Evolutionary conservation across 2,113 vertebrate genomes (phyloP), one percentile per base, ranked within the genome.

Genomic region (Hippopotamus amphibius): DNA sequence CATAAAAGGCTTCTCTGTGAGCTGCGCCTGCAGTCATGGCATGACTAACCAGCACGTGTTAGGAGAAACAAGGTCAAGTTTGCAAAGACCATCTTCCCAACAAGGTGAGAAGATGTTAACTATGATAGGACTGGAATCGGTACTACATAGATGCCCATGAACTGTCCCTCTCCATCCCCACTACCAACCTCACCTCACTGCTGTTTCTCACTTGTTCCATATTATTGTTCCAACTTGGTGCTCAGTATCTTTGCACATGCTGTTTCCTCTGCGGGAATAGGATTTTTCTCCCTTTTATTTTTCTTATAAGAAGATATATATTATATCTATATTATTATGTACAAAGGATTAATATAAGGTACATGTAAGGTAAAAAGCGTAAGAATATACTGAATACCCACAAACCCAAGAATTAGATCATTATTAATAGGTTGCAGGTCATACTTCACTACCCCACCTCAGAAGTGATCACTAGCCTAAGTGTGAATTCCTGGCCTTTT

Each of bases 101-200:
- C 24, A 88, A 43, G 19, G 28, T 26, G 68, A 63, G 69, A 43
- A 48, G 24, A 79, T 28, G 37, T 21, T 77, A 50, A 16, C 72
- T 63, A 12, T 8, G 22, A 10, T 6, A 33, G 33, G 22, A 10
- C 8, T 21, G 30, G 26, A 50, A 7, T 50, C 12, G 21, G 26
- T 26, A 6, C 26, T n/a, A 26, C 7, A 0, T 1, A 16, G 50
- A 9, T 30, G 5, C 17, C 43, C 0, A 1, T 6, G 43, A 19
- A 1, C 46, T 0, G 0, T 0, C 1, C 19, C 26, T 3, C 0
- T 81, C 24, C 10, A 55, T 17, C 22, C 33, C 15, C 0, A 1
- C 65, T 3, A 11, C 30, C 43, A 0, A 21, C 28, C 22, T 77
- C 59, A 2, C 17, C 15, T 6, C 76, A 53, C 33, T 87, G n/a